Evolutionary conservation across 2,888 invertebrate genomes (phyloP).

Genomic region (Miltochrista miniata): DNA sequence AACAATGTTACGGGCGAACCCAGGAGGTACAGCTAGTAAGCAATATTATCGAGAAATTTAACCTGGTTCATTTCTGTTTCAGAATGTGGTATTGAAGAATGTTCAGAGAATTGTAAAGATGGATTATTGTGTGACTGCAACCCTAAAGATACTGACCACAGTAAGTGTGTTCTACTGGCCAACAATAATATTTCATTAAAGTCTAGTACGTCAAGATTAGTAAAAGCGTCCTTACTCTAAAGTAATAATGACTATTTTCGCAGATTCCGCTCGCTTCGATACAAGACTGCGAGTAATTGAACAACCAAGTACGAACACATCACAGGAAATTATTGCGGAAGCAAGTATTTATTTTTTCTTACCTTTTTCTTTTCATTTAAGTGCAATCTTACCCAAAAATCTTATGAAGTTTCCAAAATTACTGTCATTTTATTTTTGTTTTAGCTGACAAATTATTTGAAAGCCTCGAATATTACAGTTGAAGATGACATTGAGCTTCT

Average conservation of each 20-base stretch:
- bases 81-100: constrained; percentile 76
- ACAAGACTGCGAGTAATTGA: constrained; percentile 82
- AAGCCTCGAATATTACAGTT: constrained; percentile 85
- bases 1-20: too few species aligned
- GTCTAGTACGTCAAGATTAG: background rate
- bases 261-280: constrained; percentile 85
- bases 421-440: constrained; percentile 26
- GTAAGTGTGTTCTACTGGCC: constrained; percentile 46
- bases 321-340: constrained; percentile 69
- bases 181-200: too few species aligned
- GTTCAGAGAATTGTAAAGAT: constrained; percentile 63
- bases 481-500: constrained; percentile 86
- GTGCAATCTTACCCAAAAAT: too few species aligned
- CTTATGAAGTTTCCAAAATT: background rate
- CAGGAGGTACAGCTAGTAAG: too few species aligned
- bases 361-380: background rate
- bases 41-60: too few species aligned
- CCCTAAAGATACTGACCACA: constrained; percentile 63
- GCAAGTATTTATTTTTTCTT: constrained; percentile 35
- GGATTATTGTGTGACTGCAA: constrained; percentile 65
- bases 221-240: too few species aligned
- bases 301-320: constrained; percentile 69
- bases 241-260: too few species aligned
- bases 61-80: constrained; percentile 20
- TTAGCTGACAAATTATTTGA: constrained; percentile 86